A percentile compares a stretch with the other conserved stretches of the same genome.
phyloP scores from a whole-genome alignment of 2,888 invertebrate species.

The Ectemnius lituratus region DNA sequence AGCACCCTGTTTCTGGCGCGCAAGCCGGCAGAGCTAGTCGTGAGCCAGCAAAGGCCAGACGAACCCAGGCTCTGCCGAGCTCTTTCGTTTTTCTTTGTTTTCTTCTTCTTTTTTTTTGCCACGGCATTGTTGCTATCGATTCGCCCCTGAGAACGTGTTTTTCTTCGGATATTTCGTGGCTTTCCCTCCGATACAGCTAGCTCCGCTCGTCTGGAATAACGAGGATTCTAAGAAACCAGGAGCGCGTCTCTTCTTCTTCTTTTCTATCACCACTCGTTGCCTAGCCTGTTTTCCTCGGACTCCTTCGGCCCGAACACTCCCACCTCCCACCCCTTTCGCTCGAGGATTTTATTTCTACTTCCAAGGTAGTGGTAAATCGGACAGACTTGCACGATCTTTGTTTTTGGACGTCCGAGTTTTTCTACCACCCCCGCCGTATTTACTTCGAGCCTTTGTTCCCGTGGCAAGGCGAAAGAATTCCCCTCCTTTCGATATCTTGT shows the following conservation, averaged over 20 bases:
- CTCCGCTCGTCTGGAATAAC: constrained; percentile 58
- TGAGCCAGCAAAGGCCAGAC: not conserved
- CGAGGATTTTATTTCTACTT: constrained; percentile 16
- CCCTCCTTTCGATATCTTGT: no score
- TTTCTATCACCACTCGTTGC: not conserved
- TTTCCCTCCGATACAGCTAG: constrained; percentile 52
- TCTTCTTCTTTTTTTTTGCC: constrained; percentile 69
- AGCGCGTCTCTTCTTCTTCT: constrained; percentile 24
- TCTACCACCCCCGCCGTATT: no score
- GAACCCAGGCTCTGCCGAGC: constrained; percentile 51
- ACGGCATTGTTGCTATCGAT: constrained; percentile 74
- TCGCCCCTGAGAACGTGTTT: constrained; percentile 69
- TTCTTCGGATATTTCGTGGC: constrained; percentile 71
- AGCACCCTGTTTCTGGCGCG: constrained; percentile 23
- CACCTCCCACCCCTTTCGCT: no score
- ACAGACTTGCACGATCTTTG: not conserved
- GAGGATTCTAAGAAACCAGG: constrained; percentile 53
- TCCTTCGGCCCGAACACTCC: not conserved
- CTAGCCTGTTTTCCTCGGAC: not conserved
- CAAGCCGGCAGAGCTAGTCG: constrained; percentile 30
- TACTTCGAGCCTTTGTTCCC: no score
- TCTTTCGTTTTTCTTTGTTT: no score
- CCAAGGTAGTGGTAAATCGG: not conserved
- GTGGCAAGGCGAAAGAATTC: no score
- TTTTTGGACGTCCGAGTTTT: not conserved